Conservation (phyloP, 2,888 invertebrate genomes). For the Prosapia bicincta region DNA sequence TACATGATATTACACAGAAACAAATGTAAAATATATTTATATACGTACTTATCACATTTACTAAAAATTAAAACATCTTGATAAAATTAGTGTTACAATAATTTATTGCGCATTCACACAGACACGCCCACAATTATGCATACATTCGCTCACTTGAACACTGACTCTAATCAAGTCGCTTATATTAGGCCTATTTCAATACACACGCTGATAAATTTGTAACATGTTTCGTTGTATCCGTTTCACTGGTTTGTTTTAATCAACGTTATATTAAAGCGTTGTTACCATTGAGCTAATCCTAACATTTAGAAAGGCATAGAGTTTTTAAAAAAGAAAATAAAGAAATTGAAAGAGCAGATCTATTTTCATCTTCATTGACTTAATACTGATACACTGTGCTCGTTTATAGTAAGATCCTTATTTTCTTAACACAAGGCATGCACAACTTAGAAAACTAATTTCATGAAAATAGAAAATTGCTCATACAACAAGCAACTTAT, state of each 20-base stretch:
- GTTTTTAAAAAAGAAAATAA: not conserved
- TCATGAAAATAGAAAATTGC: no score
- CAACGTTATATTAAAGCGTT: slow-evolving; percentile 22
- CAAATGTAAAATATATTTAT: not conserved
- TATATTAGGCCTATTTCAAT: slow-evolving; percentile 19
- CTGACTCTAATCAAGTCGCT: slow-evolving; percentile 4
- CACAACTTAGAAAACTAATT: no score
- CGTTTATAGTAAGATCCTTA: not conserved
- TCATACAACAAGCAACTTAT: no score
- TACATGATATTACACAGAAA: slow-evolving; percentile 21
- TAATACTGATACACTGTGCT: not conserved
- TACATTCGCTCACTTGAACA: slow-evolving; percentile 25
- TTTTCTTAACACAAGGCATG: no score
- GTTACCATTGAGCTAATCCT: slow-evolving; percentile 9
- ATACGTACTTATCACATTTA: slow-evolving; percentile 17
- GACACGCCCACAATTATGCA: slow-evolving; percentile 13
- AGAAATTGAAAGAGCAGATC: not conserved
- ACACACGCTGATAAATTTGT: slow-evolving; percentile 7
- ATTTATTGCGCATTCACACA: slow-evolving; percentile 28
- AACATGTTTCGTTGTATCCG: slow-evolving; percentile 15
- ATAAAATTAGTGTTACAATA: slow-evolving; percentile 23
- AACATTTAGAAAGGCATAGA: not conserved
- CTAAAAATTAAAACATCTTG: slow-evolving; percentile 1
- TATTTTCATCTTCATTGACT: not conserved
- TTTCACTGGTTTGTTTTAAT: slow-evolving; percentile 20